Conservation (phyloP, 2,888 invertebrate species). For the Megastigmus dorsalis region DNA sequence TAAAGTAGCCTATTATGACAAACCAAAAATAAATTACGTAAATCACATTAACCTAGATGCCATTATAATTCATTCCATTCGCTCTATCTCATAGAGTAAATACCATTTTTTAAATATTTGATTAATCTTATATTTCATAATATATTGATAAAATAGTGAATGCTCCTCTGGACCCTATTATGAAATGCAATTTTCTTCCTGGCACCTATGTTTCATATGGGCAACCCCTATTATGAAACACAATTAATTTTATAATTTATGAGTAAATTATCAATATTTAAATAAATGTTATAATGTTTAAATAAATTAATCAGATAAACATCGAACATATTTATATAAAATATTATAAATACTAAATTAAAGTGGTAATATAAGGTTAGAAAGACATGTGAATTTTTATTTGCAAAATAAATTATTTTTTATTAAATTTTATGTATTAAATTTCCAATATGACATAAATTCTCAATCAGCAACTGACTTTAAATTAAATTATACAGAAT, state of each 20-base stretch:
- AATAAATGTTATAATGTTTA: neutral
- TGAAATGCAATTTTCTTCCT: neutral
- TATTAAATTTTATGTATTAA: neutral
- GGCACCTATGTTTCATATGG: neutral
- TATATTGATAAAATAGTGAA: neutral
- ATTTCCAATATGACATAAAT: neutral
- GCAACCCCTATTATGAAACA: neutral
- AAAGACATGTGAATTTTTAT: neutral
- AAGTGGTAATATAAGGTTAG: too few species aligned
- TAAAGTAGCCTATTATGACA: neutral
- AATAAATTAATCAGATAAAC: neutral
- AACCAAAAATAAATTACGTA: neutral
- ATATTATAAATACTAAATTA: neutral
- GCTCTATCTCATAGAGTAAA: neutral
- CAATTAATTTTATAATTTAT: neutral
- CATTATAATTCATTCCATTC: neutral
- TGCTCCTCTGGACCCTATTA: neutral
- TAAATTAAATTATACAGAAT: neutral
- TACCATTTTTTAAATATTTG: neutral
- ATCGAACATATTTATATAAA: neutral
- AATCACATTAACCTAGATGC: neutral
- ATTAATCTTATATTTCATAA: neutral
- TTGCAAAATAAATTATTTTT: neutral
- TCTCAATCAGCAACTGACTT: neutral
- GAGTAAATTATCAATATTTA: neutral